Percentiles rank a stretch among this genome's conserved stretches.
Evolutionary conservation across 2,113 vertebrate species (phyloP).

Genomic region (Vidua macroura): DNA sequence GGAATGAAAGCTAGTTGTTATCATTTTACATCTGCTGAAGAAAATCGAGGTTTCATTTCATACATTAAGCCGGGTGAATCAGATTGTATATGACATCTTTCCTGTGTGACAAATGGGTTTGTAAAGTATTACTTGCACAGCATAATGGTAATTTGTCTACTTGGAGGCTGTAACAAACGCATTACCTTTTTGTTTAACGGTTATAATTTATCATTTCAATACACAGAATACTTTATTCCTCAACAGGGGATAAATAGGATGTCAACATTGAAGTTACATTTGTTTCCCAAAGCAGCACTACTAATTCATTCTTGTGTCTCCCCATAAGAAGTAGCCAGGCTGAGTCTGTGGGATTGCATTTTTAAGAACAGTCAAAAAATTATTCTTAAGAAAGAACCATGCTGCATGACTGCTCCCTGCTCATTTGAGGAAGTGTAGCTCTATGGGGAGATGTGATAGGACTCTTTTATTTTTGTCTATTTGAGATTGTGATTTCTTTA

Average conservation of each 20-base stretch:
- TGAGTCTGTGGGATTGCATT: neutral
- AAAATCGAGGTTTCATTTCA: conserved; percentile 47
- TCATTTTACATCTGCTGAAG: neutral
- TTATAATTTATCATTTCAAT: conserved; percentile 63
- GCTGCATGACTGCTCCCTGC: neutral
- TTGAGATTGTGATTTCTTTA: neutral
- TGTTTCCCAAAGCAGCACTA: neutral
- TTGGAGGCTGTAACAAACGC: conserved; percentile 35
- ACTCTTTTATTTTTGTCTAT: neutral
- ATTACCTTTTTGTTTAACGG: conserved; percentile 46
- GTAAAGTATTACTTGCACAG: conserved; percentile 50
- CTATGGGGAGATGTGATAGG: neutral
- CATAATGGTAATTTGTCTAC: conserved; percentile 63
- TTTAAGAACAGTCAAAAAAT: neutral
- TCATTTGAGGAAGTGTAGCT: neutral
- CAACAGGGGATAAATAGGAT: conserved; percentile 43
- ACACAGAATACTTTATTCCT: conserved; percentile 43
- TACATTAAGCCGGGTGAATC: conserved; percentile 50
- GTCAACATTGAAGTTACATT: neutral
- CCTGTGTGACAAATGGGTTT: conserved; percentile 69
- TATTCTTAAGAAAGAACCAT: neutral
- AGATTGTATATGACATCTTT: conserved; percentile 55
- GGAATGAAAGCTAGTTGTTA: neutral
- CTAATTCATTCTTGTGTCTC: conserved; percentile 20
- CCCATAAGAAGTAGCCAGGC: neutral